Percentiles rank a stretch among this genome's conserved stretches.
Evolutionary conservation across 1,140 invertebrate species (phyloP).

Genomic region (Apocrypta bakeri): DNA sequence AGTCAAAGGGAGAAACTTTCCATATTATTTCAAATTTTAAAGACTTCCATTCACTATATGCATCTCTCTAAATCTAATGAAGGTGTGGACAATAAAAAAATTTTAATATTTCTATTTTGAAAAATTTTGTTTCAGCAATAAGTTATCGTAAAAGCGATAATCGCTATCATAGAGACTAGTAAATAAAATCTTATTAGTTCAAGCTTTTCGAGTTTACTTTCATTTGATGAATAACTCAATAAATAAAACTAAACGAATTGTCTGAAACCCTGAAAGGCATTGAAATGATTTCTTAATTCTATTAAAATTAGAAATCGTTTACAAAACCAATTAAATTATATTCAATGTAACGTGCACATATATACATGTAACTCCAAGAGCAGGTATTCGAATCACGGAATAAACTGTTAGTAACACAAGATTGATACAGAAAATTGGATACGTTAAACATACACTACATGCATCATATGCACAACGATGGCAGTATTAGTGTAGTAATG

Average conservation of each 20-base stretch:
- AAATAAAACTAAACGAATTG: conserved; percentile 18
- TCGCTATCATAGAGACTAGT: background rate
- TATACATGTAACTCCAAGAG: conserved; percentile 30
- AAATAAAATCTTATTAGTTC: conserved; percentile 11
- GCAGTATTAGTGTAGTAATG: conserved; percentile 53
- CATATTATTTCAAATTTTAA: conserved; percentile 19
- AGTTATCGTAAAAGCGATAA: background rate
- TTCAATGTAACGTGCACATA: conserved; percentile 35
- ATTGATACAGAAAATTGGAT: background rate
- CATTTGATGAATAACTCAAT: conserved; percentile 23
- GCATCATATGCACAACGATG: conserved; percentile 46
- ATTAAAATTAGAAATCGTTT: conserved; percentile 17
- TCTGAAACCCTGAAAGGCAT: background rate
- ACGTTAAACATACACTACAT: conserved; percentile 44
- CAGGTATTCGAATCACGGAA: conserved; percentile 16
- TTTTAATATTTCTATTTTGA: background rate
- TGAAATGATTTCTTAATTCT: conserved; percentile 17
- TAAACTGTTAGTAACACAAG: conserved; percentile 30
- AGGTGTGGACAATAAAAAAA: background rate
- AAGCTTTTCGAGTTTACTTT: conserved; percentile 27
- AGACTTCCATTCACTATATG: background rate
- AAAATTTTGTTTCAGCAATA: background rate
- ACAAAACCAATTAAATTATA: conserved; percentile 29
- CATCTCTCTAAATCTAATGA: background rate
- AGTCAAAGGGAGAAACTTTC: conserved; percentile 24